Base-by-base conservation (phyloP, 2,888 invertebrate genomes). In the Synergus umbraculus region DNA sequence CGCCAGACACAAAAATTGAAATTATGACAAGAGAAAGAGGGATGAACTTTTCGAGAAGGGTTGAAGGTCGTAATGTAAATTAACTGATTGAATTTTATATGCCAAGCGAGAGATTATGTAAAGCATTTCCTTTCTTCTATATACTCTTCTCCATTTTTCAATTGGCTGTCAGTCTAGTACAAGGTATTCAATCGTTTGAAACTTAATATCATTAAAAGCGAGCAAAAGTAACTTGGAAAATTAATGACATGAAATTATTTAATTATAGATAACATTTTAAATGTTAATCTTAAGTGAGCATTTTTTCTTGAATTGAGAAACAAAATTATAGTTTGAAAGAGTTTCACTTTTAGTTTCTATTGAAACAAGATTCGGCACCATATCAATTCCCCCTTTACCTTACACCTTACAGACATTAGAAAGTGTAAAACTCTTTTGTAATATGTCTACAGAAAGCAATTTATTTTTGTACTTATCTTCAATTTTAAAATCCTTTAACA, bases 361-460 rank as follows among this genome's bases (percentile, higher is more conserved):
- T 69, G 69, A 69, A 69, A 69, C 15, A 49, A 69, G 69, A 69
- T 69, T 69, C 46, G 44, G 49, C 49, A 46, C 49, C 69, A 54
- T 54, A 29, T 29, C 69, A 13, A 46, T 22, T 69, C 46, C 22
- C 29, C 29, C 69, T 49, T 69, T 46, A 15, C 49, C 22, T 29
- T 49, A 37, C 49, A 15, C 29, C 49, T 54, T 54, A 54, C 54
- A 18, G n/a, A 54, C 69, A 69, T 69, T 69, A 69, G 69, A 69
- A 69, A 69, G 69, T 49, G 69, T 69, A 46, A 69, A 69, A 69
- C 46, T 15, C 49, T 69, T 69, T 69, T 69, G 69, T 29, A 69
- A 49, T 49, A 49, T 49, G 10, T 49, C 29, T 46, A 69, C 49
- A 69, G 13, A 69, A 49, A 46, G 22, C 46, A 49, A 18, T 69